A percentile compares a stretch with the other conserved stretches of the same genome.
phyloP scores from a whole-genome alignment of 2,113 vertebrate genomes.

The Psittacara wagleri region DNA sequence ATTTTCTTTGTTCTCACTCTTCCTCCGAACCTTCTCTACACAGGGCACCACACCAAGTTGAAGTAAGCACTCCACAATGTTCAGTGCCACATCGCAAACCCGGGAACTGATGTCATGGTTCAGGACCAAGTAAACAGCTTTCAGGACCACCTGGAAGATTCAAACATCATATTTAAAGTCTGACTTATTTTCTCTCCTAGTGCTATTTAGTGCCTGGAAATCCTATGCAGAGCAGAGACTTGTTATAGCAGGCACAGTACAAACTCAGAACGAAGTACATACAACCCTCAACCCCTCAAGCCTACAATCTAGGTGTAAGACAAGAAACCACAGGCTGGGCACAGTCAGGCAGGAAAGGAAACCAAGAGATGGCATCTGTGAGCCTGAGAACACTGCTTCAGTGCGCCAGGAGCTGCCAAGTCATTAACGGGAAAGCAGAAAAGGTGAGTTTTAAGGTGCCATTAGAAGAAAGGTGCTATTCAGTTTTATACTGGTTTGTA shows the following conservation, averaged over 20 bases:
- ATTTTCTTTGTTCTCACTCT: conserved; percentile 92
- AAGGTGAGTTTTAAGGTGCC: conserved; percentile 26
- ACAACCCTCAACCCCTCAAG: background rate
- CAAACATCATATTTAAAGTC: background rate
- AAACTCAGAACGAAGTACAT: background rate
- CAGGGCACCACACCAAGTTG: conserved; percentile 94
- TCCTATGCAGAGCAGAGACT: background rate
- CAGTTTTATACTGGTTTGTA: background rate
- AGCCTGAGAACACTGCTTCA: background rate
- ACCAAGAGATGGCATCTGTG: conserved; percentile 15
- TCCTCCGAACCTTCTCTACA: conserved; percentile 84
- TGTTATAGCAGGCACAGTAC: background rate
- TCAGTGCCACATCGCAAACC: conserved; percentile 93
- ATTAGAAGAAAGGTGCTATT: conserved; percentile 6
- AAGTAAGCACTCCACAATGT: conserved; percentile 94
- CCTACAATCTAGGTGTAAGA: background rate
- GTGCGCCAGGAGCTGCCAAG: background rate
- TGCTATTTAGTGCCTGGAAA: background rate
- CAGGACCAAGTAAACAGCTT: conserved; percentile 93
- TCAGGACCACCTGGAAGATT: conserved; percentile 85
- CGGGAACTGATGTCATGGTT: conserved; percentile 97
- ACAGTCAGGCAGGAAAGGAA: conserved; percentile 29
- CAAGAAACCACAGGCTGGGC: background rate
- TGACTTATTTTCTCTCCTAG: background rate
- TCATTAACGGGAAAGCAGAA: background rate